Conservation (phyloP, 1,140 invertebrate species). For the Lordiphosa stackelbergi region DNA sequence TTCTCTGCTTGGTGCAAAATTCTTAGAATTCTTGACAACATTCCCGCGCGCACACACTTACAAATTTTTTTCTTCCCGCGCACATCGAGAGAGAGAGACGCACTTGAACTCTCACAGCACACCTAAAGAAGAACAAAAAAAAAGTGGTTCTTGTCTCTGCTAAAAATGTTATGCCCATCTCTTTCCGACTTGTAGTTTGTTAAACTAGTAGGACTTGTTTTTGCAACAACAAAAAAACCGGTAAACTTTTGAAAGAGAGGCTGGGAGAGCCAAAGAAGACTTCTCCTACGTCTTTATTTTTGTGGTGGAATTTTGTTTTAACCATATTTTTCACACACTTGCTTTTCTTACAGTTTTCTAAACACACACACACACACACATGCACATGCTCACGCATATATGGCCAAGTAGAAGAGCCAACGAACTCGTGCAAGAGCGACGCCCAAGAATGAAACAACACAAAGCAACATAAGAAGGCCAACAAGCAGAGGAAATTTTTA, state of each 20-base stretch:
- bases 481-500: constrained; percentile 44
- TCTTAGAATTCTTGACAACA: constrained; percentile 74
- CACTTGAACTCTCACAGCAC: constrained; percentile 60
- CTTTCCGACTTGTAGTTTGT: constrained; percentile 28
- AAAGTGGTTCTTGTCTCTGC: constrained; percentile 46
- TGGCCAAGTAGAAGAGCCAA: constrained; percentile 41
- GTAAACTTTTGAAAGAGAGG: constrained; percentile 54
- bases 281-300: constrained; percentile 21
- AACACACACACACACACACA: constrained; percentile 50
- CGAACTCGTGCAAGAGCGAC: constrained; percentile 66
- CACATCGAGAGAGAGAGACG: constrained; percentile 10
- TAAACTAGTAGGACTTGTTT: constrained; percentile 72
- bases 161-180: constrained; percentile 20
- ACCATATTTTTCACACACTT: constrained; percentile 71
- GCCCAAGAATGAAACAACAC: constrained; percentile 69
- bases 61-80: constrained; percentile 13
- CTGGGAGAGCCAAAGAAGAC: constrained; percentile 7
- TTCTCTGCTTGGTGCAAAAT: constrained; percentile 53
- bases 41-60: constrained; percentile 63
- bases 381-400: constrained; percentile 9
- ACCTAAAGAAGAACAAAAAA: constrained; percentile 48
- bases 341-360: constrained; percentile 73
- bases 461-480: constrained; percentile 71
- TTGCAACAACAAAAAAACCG: constrained; percentile 67
- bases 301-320: constrained; percentile 47